phyloP scores from a whole-genome alignment of 2,888 invertebrate genomes.

The Matsumyia berberina region DNA sequence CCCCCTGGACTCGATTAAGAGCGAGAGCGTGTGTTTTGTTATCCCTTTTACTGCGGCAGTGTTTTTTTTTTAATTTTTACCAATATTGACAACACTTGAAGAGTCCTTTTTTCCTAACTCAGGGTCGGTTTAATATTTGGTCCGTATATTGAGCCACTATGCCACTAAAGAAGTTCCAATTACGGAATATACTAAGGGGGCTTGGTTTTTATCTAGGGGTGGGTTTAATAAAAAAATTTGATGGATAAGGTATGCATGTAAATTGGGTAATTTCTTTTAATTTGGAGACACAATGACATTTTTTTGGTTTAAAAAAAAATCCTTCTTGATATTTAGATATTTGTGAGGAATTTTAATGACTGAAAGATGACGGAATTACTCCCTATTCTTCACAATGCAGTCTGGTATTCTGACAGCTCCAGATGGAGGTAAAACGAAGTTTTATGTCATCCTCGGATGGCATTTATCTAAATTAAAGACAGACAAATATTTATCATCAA shows the following conservation, averaged over 20 bases:
- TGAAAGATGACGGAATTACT: constrained; percentile 20
- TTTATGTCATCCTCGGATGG: no score
- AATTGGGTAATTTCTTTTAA: constrained; percentile 62
- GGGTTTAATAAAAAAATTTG: constrained; percentile 20
- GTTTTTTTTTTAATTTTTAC: constrained; percentile 82
- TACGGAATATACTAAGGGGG: constrained; percentile 27
- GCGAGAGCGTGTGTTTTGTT: constrained; percentile 51
- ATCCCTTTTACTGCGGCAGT: constrained; percentile 63
- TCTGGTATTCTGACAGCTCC: no score
- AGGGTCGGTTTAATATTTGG: constrained; percentile 6
- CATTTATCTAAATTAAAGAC: no score
- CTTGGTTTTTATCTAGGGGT: constrained; percentile 42
- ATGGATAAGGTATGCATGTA: constrained; percentile 59
- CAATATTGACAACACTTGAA: constrained; percentile 83
- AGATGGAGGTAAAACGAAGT: no score
- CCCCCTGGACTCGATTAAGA: constrained; percentile 65
- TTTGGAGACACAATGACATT: constrained; percentile 37
- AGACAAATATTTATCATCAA: no score
- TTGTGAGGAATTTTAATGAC: constrained; percentile 29
- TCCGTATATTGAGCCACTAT: constrained; percentile 59
- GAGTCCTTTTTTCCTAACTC: constrained; percentile 17
- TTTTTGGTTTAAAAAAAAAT: constrained; percentile 3
- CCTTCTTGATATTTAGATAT: constrained; percentile 24
- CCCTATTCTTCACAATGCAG: no score
- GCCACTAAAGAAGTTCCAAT: constrained; percentile 69